Percentiles rank a stretch among this genome's conserved stretches.
Conservation (phyloP, 2,113 vertebrate genomes). For the Phainopepla nitens region DNA sequence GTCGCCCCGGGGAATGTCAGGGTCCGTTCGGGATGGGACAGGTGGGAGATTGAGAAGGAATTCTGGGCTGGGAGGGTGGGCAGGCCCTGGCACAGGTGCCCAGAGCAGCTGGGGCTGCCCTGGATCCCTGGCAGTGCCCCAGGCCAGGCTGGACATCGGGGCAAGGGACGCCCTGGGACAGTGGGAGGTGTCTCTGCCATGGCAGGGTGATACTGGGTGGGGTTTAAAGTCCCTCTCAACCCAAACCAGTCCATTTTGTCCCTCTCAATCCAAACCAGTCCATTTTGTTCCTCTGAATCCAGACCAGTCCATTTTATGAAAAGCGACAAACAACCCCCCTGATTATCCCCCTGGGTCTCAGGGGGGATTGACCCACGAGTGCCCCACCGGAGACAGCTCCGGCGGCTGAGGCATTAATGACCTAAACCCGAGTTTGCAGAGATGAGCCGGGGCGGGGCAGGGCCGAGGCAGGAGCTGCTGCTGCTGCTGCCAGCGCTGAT, state of each 20-base stretch:
- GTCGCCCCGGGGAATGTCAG: no score
- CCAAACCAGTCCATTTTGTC: no score
- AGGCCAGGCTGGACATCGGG: neutral
- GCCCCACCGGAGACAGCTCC: no score
- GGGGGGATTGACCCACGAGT: no score
- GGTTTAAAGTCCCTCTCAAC: fast-evolving
- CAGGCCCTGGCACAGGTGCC: neutral
- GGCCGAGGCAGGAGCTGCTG: no score
- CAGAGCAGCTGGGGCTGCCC: neutral
- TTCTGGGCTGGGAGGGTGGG: neutral
- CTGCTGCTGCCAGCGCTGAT: fast-evolving
- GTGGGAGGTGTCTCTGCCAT: neutral
- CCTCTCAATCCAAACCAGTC: no score
- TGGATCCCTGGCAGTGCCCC: neutral
- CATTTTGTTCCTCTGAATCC: no score
- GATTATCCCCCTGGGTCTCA: fast-evolving
- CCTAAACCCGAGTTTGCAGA: neutral
- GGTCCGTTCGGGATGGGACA: neutral
- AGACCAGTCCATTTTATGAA: no score
- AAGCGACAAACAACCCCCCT: no score
- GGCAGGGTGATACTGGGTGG: fast-evolving
- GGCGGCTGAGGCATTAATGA: neutral
- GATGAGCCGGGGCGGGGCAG: neutral
- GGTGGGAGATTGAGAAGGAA: neutral
- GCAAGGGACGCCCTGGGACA: neutral